Evolutionary conservation across 2,797 vertebrate species (phyloP), one percentile per base, ranked within the genome.

Genomic region (Megaceryle alcyon): DNA sequence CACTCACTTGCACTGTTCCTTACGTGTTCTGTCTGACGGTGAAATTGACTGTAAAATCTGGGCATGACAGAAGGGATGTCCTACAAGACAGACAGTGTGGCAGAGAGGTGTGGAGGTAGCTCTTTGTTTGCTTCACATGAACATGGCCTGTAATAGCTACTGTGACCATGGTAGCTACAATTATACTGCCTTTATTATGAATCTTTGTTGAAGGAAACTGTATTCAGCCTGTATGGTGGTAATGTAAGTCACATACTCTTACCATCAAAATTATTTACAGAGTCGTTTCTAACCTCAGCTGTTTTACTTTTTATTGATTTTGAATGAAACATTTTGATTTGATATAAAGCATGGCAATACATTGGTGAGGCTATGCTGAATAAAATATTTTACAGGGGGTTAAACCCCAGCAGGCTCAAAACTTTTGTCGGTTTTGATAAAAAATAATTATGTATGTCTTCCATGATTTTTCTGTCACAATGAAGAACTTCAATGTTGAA

Each of bases 401-500:
- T 86, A 78, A 91, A 78, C 49, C 35, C 43, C 77, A 85, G 19
- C 51, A 81, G 78, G 80, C 89, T 78, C 78, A 65, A 87, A 86
- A 68, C 53, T 95, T 96, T 93, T 97, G 88, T 93, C 94, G 35
- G 23, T 60, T 92, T 90, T 93, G 87, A 96, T 90, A 86, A 96
- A 97, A 97, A 90, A 87, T 89, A 96, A 95, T 97, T 96, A 83
- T 39, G 26, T 81, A 28, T 4, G 23, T 89, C 43, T 93, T 93
- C 75, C 88, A 92, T 96, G 86, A 95, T 91, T 88, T 90, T 88
- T 88, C 56, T 92, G 82, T 72, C 49, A 77, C 81, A 91, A n/a
- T 84, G 35, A 84, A 80, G 66, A 95, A 85, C 69, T 86, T 57
- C 59, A 68, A 77, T 93, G 53, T 79, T 85, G 86, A 95, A 89